phyloP scores from a whole-genome alignment of 2,797 vertebrate genomes.

The Spinus pinus region DNA sequence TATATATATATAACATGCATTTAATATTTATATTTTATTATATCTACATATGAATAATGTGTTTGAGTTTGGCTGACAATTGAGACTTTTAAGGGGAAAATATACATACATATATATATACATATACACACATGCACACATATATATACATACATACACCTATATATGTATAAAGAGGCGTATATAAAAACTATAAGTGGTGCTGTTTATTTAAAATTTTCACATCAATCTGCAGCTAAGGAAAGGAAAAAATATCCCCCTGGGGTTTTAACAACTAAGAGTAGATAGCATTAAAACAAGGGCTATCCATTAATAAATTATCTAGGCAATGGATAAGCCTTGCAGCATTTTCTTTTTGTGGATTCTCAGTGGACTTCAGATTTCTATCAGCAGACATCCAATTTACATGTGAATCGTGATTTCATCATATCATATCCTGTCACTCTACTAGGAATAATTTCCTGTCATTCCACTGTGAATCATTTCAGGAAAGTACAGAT shows the following conservation, averaged over 20 bases:
- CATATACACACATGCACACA: neutral
- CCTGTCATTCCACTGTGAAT: slow-evolving; percentile 46
- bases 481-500: slow-evolving; percentile 50
- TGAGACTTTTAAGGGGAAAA: neutral
- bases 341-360: neutral
- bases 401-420: slow-evolving; percentile 54
- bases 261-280: neutral
- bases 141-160: neutral
- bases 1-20: neutral
- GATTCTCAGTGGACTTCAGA: slow-evolving; percentile 7
- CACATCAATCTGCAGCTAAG: neutral
- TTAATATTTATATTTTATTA: neutral
- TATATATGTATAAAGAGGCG: neutral
- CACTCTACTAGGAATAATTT: slow-evolving; percentile 58
- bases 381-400: slow-evolving; percentile 34
- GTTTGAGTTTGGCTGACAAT: neutral
- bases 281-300: neutral
- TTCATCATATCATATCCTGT: slow-evolving; percentile 61
- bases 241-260: neutral
- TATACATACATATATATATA: neutral
- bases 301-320: slow-evolving; percentile 12
- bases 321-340: neutral
- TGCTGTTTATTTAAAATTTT: neutral
- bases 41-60: neutral
- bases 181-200: neutral